Base-by-base conservation (phyloP, 2,113 vertebrate genomes). In the Tricholaema leucomelas region DNA sequence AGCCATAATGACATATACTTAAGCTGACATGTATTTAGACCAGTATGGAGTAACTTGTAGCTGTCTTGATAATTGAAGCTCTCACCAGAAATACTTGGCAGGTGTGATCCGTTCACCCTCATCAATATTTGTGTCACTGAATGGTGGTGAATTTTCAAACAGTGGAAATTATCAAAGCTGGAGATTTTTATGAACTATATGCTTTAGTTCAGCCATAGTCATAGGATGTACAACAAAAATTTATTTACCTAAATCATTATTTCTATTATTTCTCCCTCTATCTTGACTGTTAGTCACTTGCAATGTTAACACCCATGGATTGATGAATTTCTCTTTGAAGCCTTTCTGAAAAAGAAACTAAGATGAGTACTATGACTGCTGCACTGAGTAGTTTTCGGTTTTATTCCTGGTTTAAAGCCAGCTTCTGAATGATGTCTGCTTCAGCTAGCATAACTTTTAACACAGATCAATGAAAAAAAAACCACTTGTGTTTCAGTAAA, bases 391-490 rank as follows among this genome's bases (percentile, higher is more conserved):
- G 19, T 81, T 83, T 80, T 40, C 10, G 28, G 42, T 74, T 81
- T 69, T 38, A 71, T 83, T 83, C 54, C 35, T 40, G 4, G 5
- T 78, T 76, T 88, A 71, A 85, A 48, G 33, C 12, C 30, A 87
- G 14, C 12, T 92, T 73, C 48, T 83, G n/a, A 15, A 83, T 95
- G 82, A 71, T 81, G 78, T 88, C 81, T 90, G 56, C 72, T 91
- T 90, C 83, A 88, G 25, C 13, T 75, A 61, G 7, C 61, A 67
- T 58, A 70, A 74, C 25, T 71, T 71, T 11, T 73, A 77, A 85
- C 27, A 75, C 5, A 1, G 67, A 81, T 25, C 83, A 65, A 75
- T 12, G 6, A 24, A 27, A 84, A 77, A 48, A 65, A 35, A 23
- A 50, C 12, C 35, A 1, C 9, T 48, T 58, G 14, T 33, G 23